Evolutionary conservation across 2,888 invertebrate genomes (phyloP).

Genomic region (Uloborus plumipes): DNA sequence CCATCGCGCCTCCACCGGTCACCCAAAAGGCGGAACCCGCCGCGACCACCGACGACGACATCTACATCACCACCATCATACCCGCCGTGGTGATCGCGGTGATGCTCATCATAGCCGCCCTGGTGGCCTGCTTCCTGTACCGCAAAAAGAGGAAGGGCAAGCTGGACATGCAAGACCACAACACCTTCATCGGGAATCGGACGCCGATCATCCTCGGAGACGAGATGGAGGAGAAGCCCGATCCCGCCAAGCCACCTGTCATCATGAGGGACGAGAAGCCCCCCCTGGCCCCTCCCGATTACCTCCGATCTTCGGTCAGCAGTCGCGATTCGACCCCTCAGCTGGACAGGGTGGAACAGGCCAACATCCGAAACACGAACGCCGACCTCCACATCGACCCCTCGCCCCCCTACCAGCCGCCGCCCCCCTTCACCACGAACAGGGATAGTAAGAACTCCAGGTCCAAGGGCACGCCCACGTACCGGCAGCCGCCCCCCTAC

Average conservation of each 20-base stretch:
- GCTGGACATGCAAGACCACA: constrained; percentile 83
- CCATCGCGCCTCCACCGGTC: constrained; percentile 50
- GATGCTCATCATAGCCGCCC: constrained; percentile 87
- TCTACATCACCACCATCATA: constrained; percentile 83
- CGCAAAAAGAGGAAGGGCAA: constrained; percentile 83
- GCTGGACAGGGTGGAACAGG: constrained; percentile 61
- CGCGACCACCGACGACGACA: constrained; percentile 70
- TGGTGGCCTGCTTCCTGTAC: constrained; percentile 90
- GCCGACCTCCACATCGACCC: constrained; percentile 63
- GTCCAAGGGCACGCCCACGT: constrained; percentile 88
- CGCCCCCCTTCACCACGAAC: constrained; percentile 84
- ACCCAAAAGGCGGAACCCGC: constrained; percentile 44
- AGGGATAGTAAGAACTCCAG: constrained; percentile 80
- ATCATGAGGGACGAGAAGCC: constrained; percentile 96
- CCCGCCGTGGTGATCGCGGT: constrained; percentile 87
- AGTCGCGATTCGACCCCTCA: constrained; percentile 71
- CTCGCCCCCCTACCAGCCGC: constrained; percentile 84
- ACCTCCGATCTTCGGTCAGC: constrained; percentile 75
- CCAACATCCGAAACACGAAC: constrained; percentile 55
- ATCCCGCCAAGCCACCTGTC: constrained; percentile 85
- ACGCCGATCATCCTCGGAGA: constrained; percentile 95
- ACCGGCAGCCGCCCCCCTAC: constrained; percentile 96
- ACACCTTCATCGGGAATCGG: constrained; percentile 73
- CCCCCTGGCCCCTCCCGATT: constrained; percentile 89
- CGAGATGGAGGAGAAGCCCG: constrained; percentile 93